Percentiles rank a stretch among this genome's conserved stretches.
Evolutionary conservation across 2,797 vertebrate genomes (phyloP).

Genomic region (Podargus strigoides): DNA sequence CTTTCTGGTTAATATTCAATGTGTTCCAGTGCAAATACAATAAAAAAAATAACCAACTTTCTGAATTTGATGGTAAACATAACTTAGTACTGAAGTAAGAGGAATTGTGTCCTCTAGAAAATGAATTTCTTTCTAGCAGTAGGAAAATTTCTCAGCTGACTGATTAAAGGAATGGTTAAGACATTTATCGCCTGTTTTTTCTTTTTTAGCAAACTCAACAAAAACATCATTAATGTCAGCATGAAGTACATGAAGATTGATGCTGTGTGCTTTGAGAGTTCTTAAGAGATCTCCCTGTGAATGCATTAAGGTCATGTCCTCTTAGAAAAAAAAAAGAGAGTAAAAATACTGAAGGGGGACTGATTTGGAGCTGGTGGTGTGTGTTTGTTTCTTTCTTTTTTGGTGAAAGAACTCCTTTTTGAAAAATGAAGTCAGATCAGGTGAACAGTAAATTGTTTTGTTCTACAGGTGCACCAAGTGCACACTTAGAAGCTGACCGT

Average conservation of each 20-base stretch:
- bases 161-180: background rate
- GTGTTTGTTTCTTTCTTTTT: too few relatives aligned
- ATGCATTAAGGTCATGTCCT: background rate
- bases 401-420: background rate
- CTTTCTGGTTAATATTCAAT: background rate
- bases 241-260: background rate
- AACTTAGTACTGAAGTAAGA: background rate
- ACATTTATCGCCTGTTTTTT: background rate
- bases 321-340: background rate
- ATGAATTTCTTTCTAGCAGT: background rate
- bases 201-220: background rate
- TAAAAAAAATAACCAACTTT: background rate
- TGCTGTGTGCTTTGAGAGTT: background rate
- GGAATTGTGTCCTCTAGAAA: background rate
- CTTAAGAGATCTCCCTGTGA: background rate
- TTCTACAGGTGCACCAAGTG: background rate
- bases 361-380: background rate
- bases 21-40: background rate
- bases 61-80: background rate
- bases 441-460: background rate
- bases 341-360: background rate
- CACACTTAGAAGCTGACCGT: background rate
- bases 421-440: background rate
- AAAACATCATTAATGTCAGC: background rate
- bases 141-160: background rate